Evolutionary conservation across 2,888 invertebrate species (phyloP), one percentile per base, ranked within the genome.

Genomic region (Scaptomyza tumidula): DNA sequence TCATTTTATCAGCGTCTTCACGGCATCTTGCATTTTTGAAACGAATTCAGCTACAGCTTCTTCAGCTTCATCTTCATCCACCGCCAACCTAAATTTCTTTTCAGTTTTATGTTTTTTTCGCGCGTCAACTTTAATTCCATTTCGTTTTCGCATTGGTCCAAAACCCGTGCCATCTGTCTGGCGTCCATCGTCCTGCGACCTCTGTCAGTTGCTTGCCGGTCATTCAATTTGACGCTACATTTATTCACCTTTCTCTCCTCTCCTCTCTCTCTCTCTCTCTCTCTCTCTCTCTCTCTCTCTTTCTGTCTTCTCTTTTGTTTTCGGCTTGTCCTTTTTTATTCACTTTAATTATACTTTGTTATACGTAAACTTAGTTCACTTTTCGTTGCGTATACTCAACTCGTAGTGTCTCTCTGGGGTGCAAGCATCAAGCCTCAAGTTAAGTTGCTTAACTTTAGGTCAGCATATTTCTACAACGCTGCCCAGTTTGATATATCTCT

Each of bases 141-240:
- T 77, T 78, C 58, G 58, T 49, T 71, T 66, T 69, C 60, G 31
- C 57, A 46, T 54, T 50, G 48, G 50, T 45, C 48, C 49, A 24
- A 67, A 59, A 60, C 59, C 55, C 33, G 48, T 68, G 55, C 45
- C 43, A 24, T 39, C 39, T 57, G 39, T 57, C 41, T 48, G 9
- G 24, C 24, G 14, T 19, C 6, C 7, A 24, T 6, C 27, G 27
- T 24, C 24, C 48, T 44, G 50, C 44, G 35, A 35, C 45, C 35
- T 46, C 55, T 56, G 61, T 53, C 58, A 27, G 60, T 55, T 63
- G 70, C 72, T 73, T 72, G 77, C 72, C 71, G 77, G 77, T 75
- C 80, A 82, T 88, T 85, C 75, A 88, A 88, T 85, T 88, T 88
- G 76, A 80, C 84, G 86, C 78, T 70, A 88, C 79, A 86, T 84